Percentiles rank a stretch among this genome's conserved stretches.
phyloP scores from a whole-genome alignment of 1,140 invertebrate species.

The Antheraea mylitta region DNA sequence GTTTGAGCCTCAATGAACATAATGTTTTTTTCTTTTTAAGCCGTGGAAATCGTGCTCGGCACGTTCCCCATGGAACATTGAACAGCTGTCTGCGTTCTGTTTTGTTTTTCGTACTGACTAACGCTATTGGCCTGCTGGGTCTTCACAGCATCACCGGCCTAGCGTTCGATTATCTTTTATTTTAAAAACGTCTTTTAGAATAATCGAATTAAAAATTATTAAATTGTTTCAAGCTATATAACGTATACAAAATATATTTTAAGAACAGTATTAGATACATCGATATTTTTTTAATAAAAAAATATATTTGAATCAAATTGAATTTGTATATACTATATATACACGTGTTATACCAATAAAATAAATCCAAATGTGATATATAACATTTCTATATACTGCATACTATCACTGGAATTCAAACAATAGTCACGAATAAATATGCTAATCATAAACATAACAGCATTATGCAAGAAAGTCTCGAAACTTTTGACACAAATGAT shows the following conservation, averaged over 20 bases:
- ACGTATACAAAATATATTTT: no score
- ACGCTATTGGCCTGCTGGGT: no score
- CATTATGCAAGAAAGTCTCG: neutral
- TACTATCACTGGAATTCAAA: neutral
- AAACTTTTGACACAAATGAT: slow-evolving; percentile 5
- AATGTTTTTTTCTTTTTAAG: slow-evolving; percentile 24
- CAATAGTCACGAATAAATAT: slow-evolving; percentile 1
- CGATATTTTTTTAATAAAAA: no score
- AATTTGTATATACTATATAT: no score
- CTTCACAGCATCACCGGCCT: no score
- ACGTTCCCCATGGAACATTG: slow-evolving; percentile 34
- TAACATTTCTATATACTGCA: neutral
- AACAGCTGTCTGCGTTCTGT: slow-evolving; percentile 23
- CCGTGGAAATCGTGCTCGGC: slow-evolving; percentile 29
- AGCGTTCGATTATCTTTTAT: no score
- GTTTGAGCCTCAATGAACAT: slow-evolving; percentile 33
- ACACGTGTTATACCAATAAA: no score
- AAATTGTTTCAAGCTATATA: no score
- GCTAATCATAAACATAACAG: neutral
- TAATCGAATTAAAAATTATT: no score
- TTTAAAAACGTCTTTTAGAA: no score
- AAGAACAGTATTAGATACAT: no score
- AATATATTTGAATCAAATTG: no score
- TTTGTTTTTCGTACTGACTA: neutral
- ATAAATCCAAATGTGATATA: neutral